phyloP scores from a whole-genome alignment of 2,888 invertebrate species.

The Lithophane socia region DNA sequence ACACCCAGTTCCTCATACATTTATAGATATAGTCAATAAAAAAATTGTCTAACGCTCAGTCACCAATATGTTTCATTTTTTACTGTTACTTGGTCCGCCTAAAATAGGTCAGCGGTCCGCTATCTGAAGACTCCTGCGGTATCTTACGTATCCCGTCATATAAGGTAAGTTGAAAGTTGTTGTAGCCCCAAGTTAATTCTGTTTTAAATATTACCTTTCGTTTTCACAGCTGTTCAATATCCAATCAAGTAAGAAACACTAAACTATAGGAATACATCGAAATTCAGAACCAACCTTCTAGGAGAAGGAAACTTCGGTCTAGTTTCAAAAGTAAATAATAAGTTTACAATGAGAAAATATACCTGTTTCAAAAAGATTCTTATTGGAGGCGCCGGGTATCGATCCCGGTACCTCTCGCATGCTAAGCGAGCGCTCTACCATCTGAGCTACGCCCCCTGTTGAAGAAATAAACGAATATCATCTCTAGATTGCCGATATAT shows the following conservation, averaged over 20 bases:
- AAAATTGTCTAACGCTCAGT: too few species aligned
- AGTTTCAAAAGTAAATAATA: slow-evolving; percentile 22
- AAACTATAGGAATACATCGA: background rate
- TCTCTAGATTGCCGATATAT: background rate
- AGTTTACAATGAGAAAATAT: slow-evolving; percentile 11
- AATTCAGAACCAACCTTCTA: background rate
- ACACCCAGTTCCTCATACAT: background rate
- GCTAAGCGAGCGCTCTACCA: slow-evolving; percentile 88
- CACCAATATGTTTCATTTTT: too few species aligned
- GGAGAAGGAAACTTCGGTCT: background rate
- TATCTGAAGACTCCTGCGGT: too few species aligned
- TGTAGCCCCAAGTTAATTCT: background rate
- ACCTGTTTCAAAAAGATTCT: slow-evolving; percentile 24
- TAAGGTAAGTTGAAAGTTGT: background rate
- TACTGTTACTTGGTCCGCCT: too few species aligned
- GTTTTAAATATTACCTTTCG: background rate
- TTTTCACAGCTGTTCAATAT: slow-evolving; percentile 21
- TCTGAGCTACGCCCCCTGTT: slow-evolving; percentile 71
- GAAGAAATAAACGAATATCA: slow-evolving; percentile 14
- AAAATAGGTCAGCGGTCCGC: too few species aligned
- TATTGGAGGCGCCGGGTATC: slow-evolving; percentile 89
- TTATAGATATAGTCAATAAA: background rate
- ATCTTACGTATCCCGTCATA: background rate
- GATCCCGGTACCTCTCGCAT: slow-evolving; percentile 90
- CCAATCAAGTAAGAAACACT: background rate